Base-by-base conservation (phyloP, 2,113 vertebrate genomes). In the Caretta caretta region DNA sequence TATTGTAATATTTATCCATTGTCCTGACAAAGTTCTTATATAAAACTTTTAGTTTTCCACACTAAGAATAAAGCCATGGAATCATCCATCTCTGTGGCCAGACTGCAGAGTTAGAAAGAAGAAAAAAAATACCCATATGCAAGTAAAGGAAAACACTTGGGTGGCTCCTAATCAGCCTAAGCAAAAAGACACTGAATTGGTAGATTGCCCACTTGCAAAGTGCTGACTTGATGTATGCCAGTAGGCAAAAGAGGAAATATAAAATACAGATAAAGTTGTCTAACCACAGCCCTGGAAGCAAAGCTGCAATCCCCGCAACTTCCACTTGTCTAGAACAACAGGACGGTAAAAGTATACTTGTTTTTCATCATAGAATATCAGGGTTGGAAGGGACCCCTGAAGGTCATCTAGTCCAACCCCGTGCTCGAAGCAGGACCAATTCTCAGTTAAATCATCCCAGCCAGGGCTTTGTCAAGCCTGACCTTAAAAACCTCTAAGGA, bases 31-130 rank as follows among this genome's bases (percentile, higher is more conserved):
- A 13, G 31, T 65, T 65, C 62, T n/a, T 14, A 19, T 35, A 27
- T 2, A 57, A 57, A 17, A 31, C 29, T 65, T 17, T 35, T 14
- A 65, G 13, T 65, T 65, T 65, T 65, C 14, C 14, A 72, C 16
- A 38, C n/a, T 38, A 75, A 42, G n/a, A 75, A 75, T 42, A 42
- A 25, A 75, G 19, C 38, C n/a, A 42, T 42, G 20, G 38, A 42
- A 42, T 75, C 38, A 42, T 25, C 10, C 38, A 42, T 10, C n/a
- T 75, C 17, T 10, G 5, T 24, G 38, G 22, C 20, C n/a, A 75
- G 22, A 38, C 19, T 2, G 6, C 2, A 1, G 3, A 6, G 81
- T 22, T 25, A 0, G 1, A 0, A 0, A 24, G 29, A 42, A 69
- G 20, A 17, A 27, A 29, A 59, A 59, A 16, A 35, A 57, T 19